These are phyloP conservation scores for Sebastes cheni DNA, from an alignment of 2,797 vertebrate species.

Conservation along the genomic window DNA sequence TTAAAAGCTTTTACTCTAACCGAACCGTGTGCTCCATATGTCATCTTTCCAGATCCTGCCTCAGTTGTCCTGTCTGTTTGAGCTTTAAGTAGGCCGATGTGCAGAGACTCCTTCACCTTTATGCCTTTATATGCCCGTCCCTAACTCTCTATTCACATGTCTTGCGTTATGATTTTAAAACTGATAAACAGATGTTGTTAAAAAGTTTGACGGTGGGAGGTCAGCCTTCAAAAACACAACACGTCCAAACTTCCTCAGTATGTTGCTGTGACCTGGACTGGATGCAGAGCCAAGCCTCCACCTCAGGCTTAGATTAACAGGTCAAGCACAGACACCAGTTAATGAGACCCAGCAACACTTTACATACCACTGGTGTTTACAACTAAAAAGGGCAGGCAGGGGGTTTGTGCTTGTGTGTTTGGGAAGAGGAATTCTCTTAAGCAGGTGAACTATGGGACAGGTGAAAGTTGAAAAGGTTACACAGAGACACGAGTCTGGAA, in stretches of 20 bases:
- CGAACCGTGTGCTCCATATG: not conserved
- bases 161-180: not conserved
- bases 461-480: slow-evolving; percentile 60
- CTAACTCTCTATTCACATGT: not conserved
- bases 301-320: slow-evolving; percentile 73
- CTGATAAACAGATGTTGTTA: not conserved
- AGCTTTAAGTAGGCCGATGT: not conserved
- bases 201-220: not conserved
- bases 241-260: not conserved
- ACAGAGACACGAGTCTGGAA: not conserved
- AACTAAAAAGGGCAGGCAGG: slow-evolving; percentile 3
- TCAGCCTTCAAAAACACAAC: not conserved
- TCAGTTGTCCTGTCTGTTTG: too few relatives aligned
- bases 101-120: not conserved
- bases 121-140: not conserved
- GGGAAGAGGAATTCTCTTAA: not conserved
- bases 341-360: slow-evolving; percentile 57
- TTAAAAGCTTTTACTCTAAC: not conserved
- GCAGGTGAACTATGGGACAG: slow-evolving; percentile 42
- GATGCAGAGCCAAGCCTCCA: slow-evolving; percentile 47
- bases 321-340: slow-evolving; percentile 60
- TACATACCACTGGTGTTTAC: slow-evolving; percentile 62
- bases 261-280: slow-evolving; percentile 38
- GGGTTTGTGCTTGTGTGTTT: slow-evolving; percentile 2
- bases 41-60: not conserved